These are phyloP conservation scores for Miltochrista miniata DNA, from an alignment of 2,888 invertebrate species.

Conservation along the genomic window DNA sequence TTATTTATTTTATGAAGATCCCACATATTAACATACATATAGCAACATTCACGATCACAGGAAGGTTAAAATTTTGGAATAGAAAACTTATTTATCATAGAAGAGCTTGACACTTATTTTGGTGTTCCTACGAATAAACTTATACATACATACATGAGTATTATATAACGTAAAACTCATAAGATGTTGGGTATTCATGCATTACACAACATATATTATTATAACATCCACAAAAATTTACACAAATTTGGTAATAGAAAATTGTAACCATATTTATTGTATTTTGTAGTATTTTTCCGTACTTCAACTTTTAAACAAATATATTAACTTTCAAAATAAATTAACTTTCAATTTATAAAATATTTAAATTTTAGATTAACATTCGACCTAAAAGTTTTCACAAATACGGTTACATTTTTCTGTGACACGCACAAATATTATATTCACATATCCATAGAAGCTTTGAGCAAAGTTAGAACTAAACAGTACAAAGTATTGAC, in stretches of 20 bases:
- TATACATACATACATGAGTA: constrained; percentile 62
- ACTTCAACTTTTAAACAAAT: not conserved
- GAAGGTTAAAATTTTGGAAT: constrained; percentile 79
- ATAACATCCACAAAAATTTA: constrained; percentile 39
- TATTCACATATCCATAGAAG: constrained; percentile 45
- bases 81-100: constrained; percentile 72
- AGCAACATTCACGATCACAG: constrained; percentile 80
- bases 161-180: constrained; percentile 51
- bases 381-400: not conserved
- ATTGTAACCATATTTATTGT: not conserved
- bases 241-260: constrained; percentile 14
- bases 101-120: constrained; percentile 64
- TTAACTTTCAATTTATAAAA: not conserved
- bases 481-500: constrained; percentile 41
- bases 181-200: constrained; percentile 37
- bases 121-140: constrained; percentile 73
- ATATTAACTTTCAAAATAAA: not conserved
- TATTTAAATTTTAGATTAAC: not conserved
- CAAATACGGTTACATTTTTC: constrained; percentile 6
- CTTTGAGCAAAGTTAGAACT: constrained; percentile 68
- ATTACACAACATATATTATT: constrained; percentile 34
- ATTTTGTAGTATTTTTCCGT: not conserved
- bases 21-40: constrained; percentile 71
- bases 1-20: constrained; percentile 69
- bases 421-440: constrained; percentile 8